Evolutionary conservation across 2,888 invertebrate species (phyloP).

Genomic region (Reticulitermes lucifugus): DNA sequence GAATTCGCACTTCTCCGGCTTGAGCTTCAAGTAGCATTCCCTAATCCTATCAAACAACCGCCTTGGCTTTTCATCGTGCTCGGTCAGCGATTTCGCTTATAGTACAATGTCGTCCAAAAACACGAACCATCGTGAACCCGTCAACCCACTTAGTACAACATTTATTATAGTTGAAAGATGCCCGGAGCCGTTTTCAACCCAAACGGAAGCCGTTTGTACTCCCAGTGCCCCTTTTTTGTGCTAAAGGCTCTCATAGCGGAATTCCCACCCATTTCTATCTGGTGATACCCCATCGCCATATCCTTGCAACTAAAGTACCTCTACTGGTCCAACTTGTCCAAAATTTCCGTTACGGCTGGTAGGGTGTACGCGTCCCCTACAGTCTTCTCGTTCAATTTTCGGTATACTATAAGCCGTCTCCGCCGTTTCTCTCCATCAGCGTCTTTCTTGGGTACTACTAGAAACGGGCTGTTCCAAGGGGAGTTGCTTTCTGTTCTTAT

Average conservation of each 20-base stretch:
- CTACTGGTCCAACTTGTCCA: background rate
- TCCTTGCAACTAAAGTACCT: conserved; percentile 26
- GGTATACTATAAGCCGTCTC: no score
- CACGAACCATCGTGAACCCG: conserved; percentile 44
- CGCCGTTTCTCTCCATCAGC: no score
- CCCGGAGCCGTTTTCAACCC: background rate
- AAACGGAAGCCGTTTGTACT: background rate
- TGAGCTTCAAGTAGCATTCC: conserved; percentile 39
- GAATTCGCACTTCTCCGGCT: conserved; percentile 49
- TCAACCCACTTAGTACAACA: background rate
- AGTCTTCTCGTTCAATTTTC: no score
- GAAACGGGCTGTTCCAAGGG: no score
- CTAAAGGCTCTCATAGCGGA: conserved; percentile 7
- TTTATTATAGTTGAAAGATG: background rate
- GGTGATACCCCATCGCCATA: conserved; percentile 24
- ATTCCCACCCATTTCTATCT: background rate
- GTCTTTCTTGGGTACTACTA: no score
- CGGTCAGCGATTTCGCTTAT: background rate
- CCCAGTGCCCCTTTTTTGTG: background rate
- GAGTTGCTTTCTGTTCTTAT: no score
- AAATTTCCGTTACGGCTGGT: no score
- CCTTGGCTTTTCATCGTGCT: background rate
- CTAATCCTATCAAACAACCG: conserved; percentile 40
- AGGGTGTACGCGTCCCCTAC: no score
- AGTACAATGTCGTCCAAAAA: conserved; percentile 54